phyloP scores from a whole-genome alignment of 2,888 invertebrate species.

The Cryptophagus acutangulus region DNA sequence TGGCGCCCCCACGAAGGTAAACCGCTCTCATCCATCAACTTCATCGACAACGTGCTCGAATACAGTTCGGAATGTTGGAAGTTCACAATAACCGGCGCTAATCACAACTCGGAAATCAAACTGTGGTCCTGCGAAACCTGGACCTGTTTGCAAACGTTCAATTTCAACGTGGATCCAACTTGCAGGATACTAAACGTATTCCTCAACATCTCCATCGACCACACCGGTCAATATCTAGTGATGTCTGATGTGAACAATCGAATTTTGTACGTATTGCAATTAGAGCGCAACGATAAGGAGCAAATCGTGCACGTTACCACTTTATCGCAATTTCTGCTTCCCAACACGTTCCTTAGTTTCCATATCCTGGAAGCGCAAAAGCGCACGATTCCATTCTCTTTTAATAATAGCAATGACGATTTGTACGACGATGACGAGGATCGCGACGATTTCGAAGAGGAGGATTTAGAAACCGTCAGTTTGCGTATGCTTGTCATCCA shows the following conservation, averaged over 20 bases:
- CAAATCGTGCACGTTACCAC: constrained; percentile 63
- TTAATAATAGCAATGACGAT: constrained; percentile 51
- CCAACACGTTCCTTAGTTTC: constrained; percentile 84
- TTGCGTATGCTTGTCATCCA: constrained; percentile 74
- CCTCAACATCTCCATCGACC: constrained; percentile 76
- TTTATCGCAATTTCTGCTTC: constrained; percentile 81
- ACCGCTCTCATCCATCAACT: constrained; percentile 84
- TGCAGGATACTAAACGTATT: constrained; percentile 47
- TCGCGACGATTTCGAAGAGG: constrained; percentile 54
- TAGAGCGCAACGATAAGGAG: constrained; percentile 59
- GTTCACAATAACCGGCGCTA: constrained; percentile 87
- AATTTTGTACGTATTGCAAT: constrained; percentile 71
- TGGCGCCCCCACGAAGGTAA: constrained; percentile 91
- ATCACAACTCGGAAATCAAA: constrained; percentile 85
- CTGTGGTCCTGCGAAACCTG: constrained; percentile 94
- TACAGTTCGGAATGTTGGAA: constrained; percentile 85
- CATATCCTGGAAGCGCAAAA: constrained; percentile 76
- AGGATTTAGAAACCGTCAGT: constrained; percentile 48
- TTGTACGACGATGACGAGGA: constrained; percentile 53
- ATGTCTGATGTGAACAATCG: constrained; percentile 78
- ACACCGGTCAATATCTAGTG: constrained; percentile 78
- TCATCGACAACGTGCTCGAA: constrained; percentile 86
- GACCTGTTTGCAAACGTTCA: constrained; percentile 86
- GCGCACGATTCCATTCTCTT: constrained; percentile 47
- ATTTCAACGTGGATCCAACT: constrained; percentile 55